phyloP scores from a whole-genome alignment of 2,113 vertebrate species.

The Setophaga coronata region DNA sequence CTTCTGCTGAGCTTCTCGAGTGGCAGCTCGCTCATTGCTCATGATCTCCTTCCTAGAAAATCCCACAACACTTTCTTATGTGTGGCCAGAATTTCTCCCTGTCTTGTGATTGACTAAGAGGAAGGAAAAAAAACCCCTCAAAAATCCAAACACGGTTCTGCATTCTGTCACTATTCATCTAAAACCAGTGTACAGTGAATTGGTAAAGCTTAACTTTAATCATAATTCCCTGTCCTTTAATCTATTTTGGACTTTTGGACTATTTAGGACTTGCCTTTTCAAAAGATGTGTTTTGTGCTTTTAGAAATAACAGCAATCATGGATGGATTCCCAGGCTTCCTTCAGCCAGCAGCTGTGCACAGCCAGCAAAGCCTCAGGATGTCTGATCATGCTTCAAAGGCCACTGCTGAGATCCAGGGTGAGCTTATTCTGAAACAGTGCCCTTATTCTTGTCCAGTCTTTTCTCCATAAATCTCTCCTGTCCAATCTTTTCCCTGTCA shows the following conservation, averaged over 20 bases:
- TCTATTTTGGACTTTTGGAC: neutral
- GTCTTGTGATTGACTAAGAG: neutral
- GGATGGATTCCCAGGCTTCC: neutral
- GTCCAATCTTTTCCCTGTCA: neutral
- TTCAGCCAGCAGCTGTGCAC: neutral
- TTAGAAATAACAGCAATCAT: neutral
- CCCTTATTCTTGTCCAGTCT: neutral
- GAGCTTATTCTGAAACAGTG: neutral
- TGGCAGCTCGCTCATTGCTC: neutral
- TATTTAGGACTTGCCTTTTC: neutral
- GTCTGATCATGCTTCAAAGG: neutral
- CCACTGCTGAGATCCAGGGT: neutral
- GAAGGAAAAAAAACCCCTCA: neutral
- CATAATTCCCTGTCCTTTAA: neutral
- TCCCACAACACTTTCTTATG: fast-evolving
- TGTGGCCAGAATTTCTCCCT: neutral
- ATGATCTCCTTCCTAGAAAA: neutral
- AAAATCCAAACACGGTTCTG: neutral
- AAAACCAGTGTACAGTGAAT: neutral
- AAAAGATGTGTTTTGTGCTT: neutral
- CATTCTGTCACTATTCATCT: neutral
- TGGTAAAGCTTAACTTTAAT: neutral
- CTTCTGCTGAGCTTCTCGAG: neutral
- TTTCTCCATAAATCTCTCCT: neutral
- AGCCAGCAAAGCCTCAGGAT: neutral